A percentile compares a stretch with the other conserved stretches of the same genome.
Conservation (phyloP, 2,797 vertebrate species). For the Mormyrus hasselquistii region DNA sequence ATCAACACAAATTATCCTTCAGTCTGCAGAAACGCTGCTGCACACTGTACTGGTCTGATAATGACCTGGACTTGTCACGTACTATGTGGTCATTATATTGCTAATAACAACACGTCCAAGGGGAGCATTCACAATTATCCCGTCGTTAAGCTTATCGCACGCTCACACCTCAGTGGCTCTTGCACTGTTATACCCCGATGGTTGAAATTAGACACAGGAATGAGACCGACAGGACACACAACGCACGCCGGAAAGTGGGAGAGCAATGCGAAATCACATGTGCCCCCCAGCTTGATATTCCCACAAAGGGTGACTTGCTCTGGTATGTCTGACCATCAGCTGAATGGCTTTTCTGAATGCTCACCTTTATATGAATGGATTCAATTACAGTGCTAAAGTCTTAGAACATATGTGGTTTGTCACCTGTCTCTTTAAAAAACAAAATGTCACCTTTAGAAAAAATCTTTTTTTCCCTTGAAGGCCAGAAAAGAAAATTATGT, state of each 20-base stretch:
- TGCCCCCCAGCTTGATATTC: background rate
- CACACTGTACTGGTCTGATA: background rate
- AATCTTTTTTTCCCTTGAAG: background rate
- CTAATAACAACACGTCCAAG: background rate
- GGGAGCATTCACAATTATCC: background rate
- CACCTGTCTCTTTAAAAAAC: background rate
- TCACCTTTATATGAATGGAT: background rate
- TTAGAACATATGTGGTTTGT: background rate
- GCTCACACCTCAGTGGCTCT: background rate
- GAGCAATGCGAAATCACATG: background rate
- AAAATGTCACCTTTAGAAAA: background rate
- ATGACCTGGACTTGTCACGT: background rate
- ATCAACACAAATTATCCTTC: background rate
- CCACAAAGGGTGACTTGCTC: background rate
- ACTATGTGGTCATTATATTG: background rate
- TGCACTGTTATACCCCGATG: background rate
- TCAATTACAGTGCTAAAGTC: background rate
- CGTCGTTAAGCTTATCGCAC: background rate
- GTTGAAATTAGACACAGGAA: background rate
- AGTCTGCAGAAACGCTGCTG: background rate
- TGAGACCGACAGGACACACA: background rate
- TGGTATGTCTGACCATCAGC: background rate
- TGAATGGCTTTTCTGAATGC: background rate
- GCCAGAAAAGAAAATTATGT: background rate
- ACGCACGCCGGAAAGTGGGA: background rate